Percentiles rank a stretch among this genome's conserved stretches.
These are phyloP conservation scores for Taxidea taxus DNA, from an alignment of 2,113 vertebrate species.

Conservation along the genomic window DNA sequence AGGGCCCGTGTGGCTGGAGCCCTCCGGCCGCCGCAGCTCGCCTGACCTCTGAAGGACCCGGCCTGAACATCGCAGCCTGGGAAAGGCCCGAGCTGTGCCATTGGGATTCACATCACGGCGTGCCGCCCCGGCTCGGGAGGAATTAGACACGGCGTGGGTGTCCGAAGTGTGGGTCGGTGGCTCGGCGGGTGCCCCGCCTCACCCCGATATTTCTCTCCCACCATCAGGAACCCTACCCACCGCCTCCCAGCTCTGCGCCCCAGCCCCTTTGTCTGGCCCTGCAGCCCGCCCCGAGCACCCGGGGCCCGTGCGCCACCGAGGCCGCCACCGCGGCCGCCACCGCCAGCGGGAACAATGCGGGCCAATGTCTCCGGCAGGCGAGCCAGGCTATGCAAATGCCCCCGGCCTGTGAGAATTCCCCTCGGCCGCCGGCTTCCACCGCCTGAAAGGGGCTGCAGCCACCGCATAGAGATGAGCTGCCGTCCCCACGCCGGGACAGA, in stretches of 20 bases:
- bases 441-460: constrained; percentile 77
- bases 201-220: constrained; percentile 41
- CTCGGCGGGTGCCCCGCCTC: constrained; percentile 18
- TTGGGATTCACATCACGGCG: constrained; percentile 68
- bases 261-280: constrained; percentile 58
- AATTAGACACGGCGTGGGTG: constrained; percentile 76
- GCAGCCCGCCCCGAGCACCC: constrained; percentile 21
- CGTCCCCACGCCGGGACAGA: constrained; percentile 80
- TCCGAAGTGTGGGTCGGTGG: constrained; percentile 47
- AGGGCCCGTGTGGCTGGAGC: not conserved
- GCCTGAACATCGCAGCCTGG: not conserved
- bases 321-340: not conserved
- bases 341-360: constrained; percentile 78
- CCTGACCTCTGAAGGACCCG: constrained; percentile 49
- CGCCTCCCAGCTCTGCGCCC: not conserved
- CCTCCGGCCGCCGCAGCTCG: not conserved
- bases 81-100: constrained; percentile 4
- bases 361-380: constrained; percentile 83
- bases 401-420: constrained; percentile 78
- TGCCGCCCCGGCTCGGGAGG: not conserved
- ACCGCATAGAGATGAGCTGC: constrained; percentile 85
- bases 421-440: constrained; percentile 78
- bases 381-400: constrained; percentile 85
- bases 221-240: not conserved
- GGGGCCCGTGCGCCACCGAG: constrained; percentile 21